A percentile compares a stretch with the other conserved stretches of the same genome.
These are phyloP conservation scores for Sarcophilus harrisii DNA, from an alignment of 2,797 vertebrate genomes.

Conservation along the genomic window DNA sequence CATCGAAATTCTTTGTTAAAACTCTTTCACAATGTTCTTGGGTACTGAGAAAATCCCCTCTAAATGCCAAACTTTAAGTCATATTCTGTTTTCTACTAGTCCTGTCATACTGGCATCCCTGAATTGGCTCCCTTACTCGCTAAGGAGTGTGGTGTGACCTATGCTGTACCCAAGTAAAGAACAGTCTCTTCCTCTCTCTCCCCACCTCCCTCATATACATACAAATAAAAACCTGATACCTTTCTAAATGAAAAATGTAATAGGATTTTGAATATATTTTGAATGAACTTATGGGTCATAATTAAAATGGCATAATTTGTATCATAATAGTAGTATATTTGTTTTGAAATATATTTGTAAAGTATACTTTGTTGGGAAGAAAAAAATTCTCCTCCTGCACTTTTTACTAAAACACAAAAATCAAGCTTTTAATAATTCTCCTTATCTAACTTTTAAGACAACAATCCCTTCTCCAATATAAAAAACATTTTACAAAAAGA, in stretches of 20 bases:
- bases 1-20: background rate
- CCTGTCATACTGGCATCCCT: background rate
- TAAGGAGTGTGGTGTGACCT: no score
- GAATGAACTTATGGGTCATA: background rate
- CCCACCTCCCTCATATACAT: no score
- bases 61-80: background rate
- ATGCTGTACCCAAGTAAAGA: background rate
- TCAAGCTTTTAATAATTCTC: conserved; percentile 30
- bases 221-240: background rate
- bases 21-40: background rate
- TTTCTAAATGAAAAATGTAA: background rate
- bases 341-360: background rate
- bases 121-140: no score
- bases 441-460: conserved; percentile 20
- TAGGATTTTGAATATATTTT: background rate
- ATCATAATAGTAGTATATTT: background rate
- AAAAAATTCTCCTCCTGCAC: background rate
- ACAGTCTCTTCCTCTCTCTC: background rate
- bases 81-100: background rate
- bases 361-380: background rate
- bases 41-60: background rate
- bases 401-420: background rate
- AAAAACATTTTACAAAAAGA: background rate
- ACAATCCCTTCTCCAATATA: background rate
- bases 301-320: background rate